phyloP scores from a whole-genome alignment of 2,113 vertebrate species.

The Motacilla alba region DNA sequence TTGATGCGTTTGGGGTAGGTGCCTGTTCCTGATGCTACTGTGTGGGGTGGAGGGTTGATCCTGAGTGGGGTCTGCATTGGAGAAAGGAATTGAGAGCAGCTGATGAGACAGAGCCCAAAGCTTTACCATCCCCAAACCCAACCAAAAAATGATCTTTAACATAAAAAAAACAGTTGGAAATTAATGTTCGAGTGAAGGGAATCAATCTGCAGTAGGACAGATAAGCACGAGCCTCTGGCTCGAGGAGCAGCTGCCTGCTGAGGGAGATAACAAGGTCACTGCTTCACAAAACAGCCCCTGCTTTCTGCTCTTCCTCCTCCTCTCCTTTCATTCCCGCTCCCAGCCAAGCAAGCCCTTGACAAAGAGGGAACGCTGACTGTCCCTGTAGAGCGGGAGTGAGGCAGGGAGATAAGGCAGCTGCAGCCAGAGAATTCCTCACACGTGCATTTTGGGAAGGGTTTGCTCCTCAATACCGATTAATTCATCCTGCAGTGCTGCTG shows the following conservation, averaged over 20 bases:
- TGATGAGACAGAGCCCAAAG: not conserved
- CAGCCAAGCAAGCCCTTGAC: not conserved
- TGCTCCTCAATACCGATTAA: fast-evolving
- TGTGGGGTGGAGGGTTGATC: not conserved
- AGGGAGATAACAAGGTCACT: constrained; percentile 55
- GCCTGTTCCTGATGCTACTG: fast-evolving
- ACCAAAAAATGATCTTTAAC: not conserved
- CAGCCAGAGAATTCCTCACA: not conserved
- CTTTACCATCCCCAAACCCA: not conserved
- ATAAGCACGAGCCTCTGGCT: constrained; percentile 44
- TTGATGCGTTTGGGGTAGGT: not conserved
- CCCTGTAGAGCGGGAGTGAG: not conserved
- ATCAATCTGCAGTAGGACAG: constrained; percentile 58
- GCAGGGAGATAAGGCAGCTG: not conserved
- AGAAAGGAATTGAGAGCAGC: not conserved
- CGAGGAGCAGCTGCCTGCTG: constrained; percentile 47
- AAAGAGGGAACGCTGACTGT: not conserved
- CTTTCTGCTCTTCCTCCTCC: not conserved
- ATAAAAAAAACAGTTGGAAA: constrained; percentile 33
- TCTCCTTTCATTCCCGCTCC: not conserved
- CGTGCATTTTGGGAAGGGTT: not conserved
- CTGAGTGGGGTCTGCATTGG: fast-evolving
- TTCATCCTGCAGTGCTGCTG: fast-evolving
- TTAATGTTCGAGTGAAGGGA: constrained; percentile 59
- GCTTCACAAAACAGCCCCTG: not conserved